Conservation (phyloP, 2,888 invertebrate genomes). For the Apeira syringaria region DNA sequence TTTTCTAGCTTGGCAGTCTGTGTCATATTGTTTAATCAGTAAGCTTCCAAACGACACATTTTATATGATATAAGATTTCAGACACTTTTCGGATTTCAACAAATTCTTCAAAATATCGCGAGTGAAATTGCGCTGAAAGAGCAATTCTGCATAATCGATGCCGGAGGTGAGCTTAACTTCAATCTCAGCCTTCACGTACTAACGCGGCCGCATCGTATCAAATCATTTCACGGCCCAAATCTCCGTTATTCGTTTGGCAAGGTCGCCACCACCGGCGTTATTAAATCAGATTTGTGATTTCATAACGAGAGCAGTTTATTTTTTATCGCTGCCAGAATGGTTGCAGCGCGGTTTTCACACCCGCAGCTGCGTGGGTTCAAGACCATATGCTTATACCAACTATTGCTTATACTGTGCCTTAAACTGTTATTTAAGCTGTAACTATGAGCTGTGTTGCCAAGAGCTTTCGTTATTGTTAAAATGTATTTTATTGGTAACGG, state of each 20-base stretch:
- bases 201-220: constrained; percentile 9
- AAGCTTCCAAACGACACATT: no score
- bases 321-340: constrained; percentile 17
- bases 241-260: constrained; percentile 21
- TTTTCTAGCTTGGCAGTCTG: no score
- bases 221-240: constrained; percentile 17
- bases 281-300: constrained; percentile 25
- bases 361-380: constrained; percentile 38
- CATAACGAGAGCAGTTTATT: constrained; percentile 26
- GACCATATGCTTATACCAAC: constrained; percentile 27
- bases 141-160: constrained; percentile 7
- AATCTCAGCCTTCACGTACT: constrained; percentile 6
- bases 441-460: constrained; percentile 11
- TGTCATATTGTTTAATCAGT: no score
- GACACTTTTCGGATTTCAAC: no score
- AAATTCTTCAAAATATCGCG: background rate
- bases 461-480: constrained; percentile 37
- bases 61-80: no score
- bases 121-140: constrained; percentile 1
- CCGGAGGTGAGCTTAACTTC: constrained; percentile 2
- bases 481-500: constrained; percentile 26
- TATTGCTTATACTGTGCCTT: no score
- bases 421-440: background rate
- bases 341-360: constrained; percentile 11
- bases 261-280: constrained; percentile 19